These are phyloP conservation scores for Coregonus clupeaformis DNA, from an alignment of 2,113 vertebrate species.

Conservation along the genomic window DNA sequence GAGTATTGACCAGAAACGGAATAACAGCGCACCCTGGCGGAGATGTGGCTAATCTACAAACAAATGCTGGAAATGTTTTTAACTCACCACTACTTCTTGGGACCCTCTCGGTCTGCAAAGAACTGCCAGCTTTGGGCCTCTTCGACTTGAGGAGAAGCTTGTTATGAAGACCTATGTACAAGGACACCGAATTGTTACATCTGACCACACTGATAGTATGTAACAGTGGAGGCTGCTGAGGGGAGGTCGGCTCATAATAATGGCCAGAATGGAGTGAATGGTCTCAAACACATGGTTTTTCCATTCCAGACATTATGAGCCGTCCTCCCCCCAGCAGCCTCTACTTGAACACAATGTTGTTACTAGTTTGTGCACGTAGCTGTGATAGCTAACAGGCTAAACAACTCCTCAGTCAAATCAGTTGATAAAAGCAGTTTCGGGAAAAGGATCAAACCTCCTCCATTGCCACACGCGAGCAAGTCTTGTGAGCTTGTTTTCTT, in stretches of 20 bases:
- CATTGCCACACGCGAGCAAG: conserved; percentile 68
- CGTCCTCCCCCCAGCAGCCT: too few species aligned
- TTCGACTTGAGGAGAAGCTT: conserved; percentile 78
- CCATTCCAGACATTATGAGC: too few species aligned
- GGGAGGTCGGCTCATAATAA: too few species aligned
- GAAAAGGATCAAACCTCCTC: conserved; percentile 55
- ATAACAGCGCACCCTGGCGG: not conserved
- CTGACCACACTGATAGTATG: not conserved
- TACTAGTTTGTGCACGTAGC: not conserved
- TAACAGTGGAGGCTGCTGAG: not conserved
- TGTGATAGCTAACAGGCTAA: not conserved
- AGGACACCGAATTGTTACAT: not conserved
- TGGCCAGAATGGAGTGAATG: too few species aligned
- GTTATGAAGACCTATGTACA: conserved; percentile 78
- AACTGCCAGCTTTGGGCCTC: conserved; percentile 43
- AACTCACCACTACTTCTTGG: conserved; percentile 84
- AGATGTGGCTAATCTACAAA: not conserved
- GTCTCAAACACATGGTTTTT: too few species aligned
- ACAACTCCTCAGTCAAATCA: not conserved
- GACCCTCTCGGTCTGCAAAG: conserved; percentile 78
- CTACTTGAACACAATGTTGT: not conserved
- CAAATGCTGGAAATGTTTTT: too few species aligned
- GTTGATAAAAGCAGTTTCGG: not conserved
- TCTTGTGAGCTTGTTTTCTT: conserved; percentile 59
- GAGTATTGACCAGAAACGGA: too few species aligned